Conservation (phyloP, 2,797 vertebrate species). For the Eulemur albifrons region DNA sequence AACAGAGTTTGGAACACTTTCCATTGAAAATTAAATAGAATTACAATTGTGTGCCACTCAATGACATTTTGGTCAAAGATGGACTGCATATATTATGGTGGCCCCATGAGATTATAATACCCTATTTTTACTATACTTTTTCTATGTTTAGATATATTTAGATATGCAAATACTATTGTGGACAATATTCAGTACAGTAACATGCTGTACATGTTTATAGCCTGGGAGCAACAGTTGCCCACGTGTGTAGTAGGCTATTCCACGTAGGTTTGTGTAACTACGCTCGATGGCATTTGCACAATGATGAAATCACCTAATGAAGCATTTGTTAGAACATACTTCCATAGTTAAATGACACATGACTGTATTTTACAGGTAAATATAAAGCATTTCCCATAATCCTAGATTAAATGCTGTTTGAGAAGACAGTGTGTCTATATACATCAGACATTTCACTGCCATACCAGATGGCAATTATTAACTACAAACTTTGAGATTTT, state of each 20-base stretch:
- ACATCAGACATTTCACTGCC: neutral
- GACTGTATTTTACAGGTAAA: constrained; percentile 46
- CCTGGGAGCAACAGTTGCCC: neutral
- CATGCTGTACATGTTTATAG: neutral
- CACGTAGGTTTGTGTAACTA: neutral
- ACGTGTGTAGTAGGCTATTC: neutral
- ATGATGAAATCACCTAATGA: neutral
- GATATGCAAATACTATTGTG: neutral
- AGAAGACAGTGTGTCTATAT: neutral
- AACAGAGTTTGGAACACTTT: constrained; percentile 58
- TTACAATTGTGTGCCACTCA: neutral
- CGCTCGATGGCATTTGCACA: neutral
- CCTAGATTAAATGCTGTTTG: neutral
- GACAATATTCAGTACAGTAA: neutral
- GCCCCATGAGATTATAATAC: neutral
- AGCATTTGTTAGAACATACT: neutral
- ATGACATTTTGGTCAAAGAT: neutral
- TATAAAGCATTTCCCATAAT: neutral
- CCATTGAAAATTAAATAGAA: neutral
- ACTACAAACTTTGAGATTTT: constrained; percentile 50
- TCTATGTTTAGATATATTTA: neutral
- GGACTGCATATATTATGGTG: neutral
- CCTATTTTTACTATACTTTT: neutral
- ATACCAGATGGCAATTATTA: constrained; percentile 54
- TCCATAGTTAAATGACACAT: neutral